Percentiles rank a stretch among this genome's conserved stretches.
Evolutionary conservation across 2,113 vertebrate genomes (phyloP).

Genomic region (Bubo bubo): DNA sequence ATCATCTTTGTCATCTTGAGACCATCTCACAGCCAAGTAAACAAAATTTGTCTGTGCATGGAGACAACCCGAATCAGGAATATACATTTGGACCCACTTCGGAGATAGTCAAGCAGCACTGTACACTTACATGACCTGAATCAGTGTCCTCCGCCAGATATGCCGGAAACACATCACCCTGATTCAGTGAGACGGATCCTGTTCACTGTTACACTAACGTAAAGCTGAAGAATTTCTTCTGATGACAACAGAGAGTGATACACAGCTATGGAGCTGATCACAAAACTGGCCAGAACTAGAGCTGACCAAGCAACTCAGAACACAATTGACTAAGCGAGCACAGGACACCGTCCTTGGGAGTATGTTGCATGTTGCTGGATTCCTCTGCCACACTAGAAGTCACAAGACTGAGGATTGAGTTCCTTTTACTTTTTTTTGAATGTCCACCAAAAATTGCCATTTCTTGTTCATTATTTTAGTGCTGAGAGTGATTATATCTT

Average conservation of each 20-base stretch:
- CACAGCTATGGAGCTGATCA: neutral
- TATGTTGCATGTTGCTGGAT: neutral
- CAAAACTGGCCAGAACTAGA: neutral
- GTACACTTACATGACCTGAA: neutral
- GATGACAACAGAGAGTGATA: neutral
- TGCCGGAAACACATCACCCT: neutral
- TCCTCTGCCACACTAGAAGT: neutral
- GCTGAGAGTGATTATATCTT: neutral
- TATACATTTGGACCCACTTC: neutral
- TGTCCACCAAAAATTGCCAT: neutral
- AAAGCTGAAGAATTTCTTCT: neutral
- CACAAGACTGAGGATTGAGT: neutral
- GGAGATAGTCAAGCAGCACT: neutral
- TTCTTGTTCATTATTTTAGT: neutral
- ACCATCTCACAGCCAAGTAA: neutral
- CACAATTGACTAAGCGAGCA: neutral
- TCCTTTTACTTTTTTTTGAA: neutral
- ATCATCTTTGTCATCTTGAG: neutral
- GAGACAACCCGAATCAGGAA: neutral
- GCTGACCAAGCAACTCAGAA: neutral
- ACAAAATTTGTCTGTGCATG: neutral
- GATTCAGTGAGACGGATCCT: neutral
- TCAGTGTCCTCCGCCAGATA: neutral
- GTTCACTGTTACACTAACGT: neutral
- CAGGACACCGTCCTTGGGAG: neutral